phyloP scores from a whole-genome alignment of 2,113 vertebrate species.

The Delphinapterus leucas region DNA sequence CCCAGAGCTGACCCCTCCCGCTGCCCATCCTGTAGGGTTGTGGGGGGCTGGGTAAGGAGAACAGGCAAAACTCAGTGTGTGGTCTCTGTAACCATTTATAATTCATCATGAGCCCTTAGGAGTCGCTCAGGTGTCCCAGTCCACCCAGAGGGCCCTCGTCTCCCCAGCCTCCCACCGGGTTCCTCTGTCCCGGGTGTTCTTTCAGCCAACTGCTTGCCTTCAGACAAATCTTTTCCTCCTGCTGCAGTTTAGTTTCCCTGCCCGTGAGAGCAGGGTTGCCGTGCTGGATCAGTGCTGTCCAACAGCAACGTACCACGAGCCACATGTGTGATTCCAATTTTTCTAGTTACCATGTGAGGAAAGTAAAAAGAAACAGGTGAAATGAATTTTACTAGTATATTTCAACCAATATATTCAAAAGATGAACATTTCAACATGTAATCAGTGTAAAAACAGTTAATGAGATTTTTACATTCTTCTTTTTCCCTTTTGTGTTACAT shows the following conservation, averaged over 20 bases:
- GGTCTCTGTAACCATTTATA: background rate
- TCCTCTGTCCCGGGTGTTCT: background rate
- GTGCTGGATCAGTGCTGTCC: background rate
- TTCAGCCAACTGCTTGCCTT: background rate
- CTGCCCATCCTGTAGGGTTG: rapidly evolving
- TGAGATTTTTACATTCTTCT: background rate
- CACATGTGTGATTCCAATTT: background rate
- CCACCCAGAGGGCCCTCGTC: background rate
- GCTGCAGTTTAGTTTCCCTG: background rate
- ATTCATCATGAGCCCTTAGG: background rate
- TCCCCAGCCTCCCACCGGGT: background rate
- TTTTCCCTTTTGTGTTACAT: background rate
- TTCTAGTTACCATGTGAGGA: background rate
- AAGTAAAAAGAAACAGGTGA: background rate
- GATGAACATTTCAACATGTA: background rate
- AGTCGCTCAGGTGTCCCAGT: background rate
- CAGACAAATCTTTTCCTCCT: rapidly evolving
- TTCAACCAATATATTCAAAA: background rate
- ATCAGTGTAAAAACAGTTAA: background rate
- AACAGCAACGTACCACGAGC: background rate
- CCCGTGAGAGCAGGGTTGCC: background rate
- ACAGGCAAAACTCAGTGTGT: background rate
- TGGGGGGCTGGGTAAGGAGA: background rate
- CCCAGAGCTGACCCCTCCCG: background rate
- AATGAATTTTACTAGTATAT: background rate